phyloP scores from a whole-genome alignment of 2,113 vertebrate genomes.

The Oxyruncus cristatus region DNA sequence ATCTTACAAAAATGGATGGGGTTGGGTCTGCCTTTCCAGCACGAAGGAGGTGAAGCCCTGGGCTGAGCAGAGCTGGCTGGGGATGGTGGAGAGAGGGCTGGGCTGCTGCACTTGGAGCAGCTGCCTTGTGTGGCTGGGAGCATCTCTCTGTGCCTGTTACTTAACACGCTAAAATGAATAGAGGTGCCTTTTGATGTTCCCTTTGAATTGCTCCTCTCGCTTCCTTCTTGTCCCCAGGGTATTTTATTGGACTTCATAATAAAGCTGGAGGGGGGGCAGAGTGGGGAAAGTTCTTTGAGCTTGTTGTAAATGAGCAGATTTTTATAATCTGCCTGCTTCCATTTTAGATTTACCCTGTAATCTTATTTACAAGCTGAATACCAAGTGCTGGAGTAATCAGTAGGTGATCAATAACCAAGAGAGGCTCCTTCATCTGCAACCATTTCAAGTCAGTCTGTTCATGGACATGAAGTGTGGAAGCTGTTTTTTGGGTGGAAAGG shows the following conservation, averaged over 20 bases:
- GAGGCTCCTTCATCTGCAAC: neutral
- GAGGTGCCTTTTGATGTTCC: slow-evolving; percentile 7
- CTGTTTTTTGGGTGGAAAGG: neutral
- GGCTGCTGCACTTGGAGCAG: neutral
- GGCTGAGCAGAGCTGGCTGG: neutral
- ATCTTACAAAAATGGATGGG: neutral
- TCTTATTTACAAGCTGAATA: neutral
- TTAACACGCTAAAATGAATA: neutral
- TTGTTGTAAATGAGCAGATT: slow-evolving; percentile 3
- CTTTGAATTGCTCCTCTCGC: neutral
- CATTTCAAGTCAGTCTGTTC: neutral
- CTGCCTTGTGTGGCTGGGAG: neutral
- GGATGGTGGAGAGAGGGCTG: neutral
- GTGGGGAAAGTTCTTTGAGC: neutral
- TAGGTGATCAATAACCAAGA: neutral
- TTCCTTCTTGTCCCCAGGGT: neutral
- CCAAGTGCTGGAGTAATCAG: neutral
- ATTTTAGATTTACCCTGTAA: neutral
- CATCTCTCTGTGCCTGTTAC: neutral
- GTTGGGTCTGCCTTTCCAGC: neutral
- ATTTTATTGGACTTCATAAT: neutral
- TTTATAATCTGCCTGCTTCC: neutral
- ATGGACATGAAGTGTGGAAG: fast-evolving
- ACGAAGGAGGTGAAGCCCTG: neutral
- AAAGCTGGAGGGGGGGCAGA: neutral